Evolutionary conservation across 30 jellyfish, hydroid and myxozoan species (phyloP).

Genomic region (Turritopsis rubra): DNA sequence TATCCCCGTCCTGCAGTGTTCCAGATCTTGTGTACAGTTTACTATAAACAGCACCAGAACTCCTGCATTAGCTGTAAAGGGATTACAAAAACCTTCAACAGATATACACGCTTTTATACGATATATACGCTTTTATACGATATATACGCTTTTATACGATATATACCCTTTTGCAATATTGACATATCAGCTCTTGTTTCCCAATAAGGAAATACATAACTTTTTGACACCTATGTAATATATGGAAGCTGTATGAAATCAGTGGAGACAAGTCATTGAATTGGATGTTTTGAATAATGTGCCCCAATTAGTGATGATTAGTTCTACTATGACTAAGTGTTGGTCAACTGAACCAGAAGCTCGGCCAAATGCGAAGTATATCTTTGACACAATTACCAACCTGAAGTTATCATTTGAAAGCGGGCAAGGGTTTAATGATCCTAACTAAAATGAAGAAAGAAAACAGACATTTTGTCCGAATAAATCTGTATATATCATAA

Average conservation of each 20-base stretch:
- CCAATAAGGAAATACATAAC: background rate
- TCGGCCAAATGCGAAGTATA: background rate
- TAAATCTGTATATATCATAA: background rate
- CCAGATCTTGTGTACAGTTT: background rate
- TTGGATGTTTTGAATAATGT: background rate
- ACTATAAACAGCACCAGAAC: conserved; percentile 1
- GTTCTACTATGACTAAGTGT: background rate
- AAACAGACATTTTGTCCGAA: background rate
- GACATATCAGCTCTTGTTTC: conserved; percentile 4
- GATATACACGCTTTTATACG: no score
- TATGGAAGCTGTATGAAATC: conserved; percentile 8
- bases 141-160: no score
- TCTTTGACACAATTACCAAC: background rate
- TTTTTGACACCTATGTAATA: background rate
- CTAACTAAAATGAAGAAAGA: background rate
- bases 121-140: no score
- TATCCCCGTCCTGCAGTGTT: background rate
- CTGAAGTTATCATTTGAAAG: background rate
- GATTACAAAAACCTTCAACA: background rate
- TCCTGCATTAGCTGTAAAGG: background rate
- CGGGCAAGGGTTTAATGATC: background rate
- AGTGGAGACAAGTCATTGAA: background rate
- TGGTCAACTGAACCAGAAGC: background rate
- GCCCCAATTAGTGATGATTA: background rate
- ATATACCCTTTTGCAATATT: conserved; percentile 1